These are phyloP conservation scores for Puntigrus tetrazona DNA, from an alignment of 2,113 vertebrate genomes.

Conservation along the genomic window DNA sequence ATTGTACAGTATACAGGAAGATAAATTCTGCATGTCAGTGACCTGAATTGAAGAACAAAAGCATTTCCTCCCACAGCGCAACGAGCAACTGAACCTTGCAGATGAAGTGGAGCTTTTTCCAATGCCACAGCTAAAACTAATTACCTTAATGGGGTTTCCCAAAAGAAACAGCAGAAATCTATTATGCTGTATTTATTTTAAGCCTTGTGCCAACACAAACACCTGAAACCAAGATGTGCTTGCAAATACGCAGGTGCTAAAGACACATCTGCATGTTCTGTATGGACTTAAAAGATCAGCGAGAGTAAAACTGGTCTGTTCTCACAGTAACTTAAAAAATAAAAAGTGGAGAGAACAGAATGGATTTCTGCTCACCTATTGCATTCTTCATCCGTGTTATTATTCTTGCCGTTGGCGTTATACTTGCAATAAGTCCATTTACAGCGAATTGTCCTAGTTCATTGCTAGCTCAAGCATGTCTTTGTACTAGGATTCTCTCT, in stretches of 20 bases:
- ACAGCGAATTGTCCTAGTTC: constrained; percentile 3
- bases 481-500: neutral
- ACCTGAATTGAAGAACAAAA: constrained; percentile 34
- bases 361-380: constrained; percentile 1
- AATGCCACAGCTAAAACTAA: constrained; percentile 63
- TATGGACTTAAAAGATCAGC: neutral
- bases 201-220: constrained; percentile 51
- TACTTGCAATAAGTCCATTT: constrained; percentile 14
- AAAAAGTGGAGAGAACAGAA: neutral
- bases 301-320: neutral
- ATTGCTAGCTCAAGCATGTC: constrained; percentile 8
- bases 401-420: neutral
- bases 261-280: constrained; percentile 19
- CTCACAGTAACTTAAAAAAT: neutral
- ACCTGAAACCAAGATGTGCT: constrained; percentile 54
- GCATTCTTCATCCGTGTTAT: constrained; percentile 9
- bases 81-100: constrained; percentile 1
- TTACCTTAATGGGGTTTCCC: constrained; percentile 68
- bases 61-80: constrained; percentile 10
- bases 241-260: constrained; percentile 50
- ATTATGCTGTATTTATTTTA: constrained; percentile 70
- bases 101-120: constrained; percentile 53
- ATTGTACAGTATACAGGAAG: constrained; percentile 3
- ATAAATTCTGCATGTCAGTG: constrained; percentile 12
- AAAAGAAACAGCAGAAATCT: constrained; percentile 60